phyloP scores from a whole-genome alignment of 2,113 vertebrate genomes.

The Alethe diademata region DNA sequence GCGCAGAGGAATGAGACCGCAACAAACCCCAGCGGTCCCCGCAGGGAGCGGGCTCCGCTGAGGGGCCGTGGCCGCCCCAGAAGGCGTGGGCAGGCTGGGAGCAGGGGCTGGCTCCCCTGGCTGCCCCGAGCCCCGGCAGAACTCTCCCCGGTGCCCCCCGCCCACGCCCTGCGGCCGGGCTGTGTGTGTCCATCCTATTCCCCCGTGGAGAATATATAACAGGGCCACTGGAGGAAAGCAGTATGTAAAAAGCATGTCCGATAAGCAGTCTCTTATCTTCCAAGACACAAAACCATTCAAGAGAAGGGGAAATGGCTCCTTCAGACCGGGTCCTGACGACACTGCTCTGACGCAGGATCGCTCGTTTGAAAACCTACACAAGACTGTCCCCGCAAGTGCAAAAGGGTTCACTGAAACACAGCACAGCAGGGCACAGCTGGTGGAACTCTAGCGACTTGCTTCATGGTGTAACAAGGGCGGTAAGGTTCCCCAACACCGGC shows the following conservation, averaged over 20 bases:
- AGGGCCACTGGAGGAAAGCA: background rate
- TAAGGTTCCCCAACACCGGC: background rate
- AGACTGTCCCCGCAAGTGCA: background rate
- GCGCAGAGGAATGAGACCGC: background rate
- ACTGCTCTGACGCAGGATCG: accelerated
- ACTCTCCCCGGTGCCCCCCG: too few species aligned
- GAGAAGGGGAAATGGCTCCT: background rate
- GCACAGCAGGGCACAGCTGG: background rate
- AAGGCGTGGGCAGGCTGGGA: background rate
- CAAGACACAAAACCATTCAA: background rate
- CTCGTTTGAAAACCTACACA: background rate
- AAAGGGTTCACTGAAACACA: background rate
- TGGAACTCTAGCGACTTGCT: accelerated
- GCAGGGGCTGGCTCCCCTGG: background rate
- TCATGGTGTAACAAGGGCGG: background rate
- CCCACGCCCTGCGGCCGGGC: too few species aligned
- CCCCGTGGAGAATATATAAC: accelerated
- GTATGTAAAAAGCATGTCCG: background rate
- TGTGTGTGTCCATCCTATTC: too few species aligned
- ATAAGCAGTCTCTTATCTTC: background rate
- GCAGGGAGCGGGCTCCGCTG: background rate
- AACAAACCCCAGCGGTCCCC: background rate
- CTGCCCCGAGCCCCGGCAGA: background rate
- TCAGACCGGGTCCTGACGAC: background rate
- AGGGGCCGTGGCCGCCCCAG: background rate